phyloP scores from a whole-genome alignment of 1,140 invertebrate genomes.

The Teleogryllus occipitalis region DNA sequence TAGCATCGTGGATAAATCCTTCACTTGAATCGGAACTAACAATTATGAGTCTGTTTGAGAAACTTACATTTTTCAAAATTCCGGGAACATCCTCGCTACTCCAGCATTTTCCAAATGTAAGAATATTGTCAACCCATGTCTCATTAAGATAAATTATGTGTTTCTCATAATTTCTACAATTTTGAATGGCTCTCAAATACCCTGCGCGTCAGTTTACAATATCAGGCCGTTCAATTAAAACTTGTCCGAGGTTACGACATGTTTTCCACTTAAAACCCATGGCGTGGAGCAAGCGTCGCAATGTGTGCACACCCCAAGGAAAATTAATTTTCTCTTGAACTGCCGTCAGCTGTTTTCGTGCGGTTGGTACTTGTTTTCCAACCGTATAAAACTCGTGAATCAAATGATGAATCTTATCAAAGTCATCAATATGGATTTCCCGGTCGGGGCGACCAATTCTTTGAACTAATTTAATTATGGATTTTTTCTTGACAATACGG shows the following conservation, averaged over 20 bases:
- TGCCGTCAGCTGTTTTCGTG: conserved; percentile 18
- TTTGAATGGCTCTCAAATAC: not conserved
- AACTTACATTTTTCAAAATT: not conserved
- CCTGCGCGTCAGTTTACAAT: not conserved
- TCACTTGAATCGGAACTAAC: not conserved
- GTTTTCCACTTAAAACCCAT: not conserved
- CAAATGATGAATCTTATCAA: too few species aligned
- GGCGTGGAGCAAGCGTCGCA: not conserved
- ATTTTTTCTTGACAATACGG: too few species aligned
- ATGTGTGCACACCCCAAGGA: not conserved
- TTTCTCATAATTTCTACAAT: not conserved
- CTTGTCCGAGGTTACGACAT: too few species aligned
- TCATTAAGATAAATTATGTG: not conserved
- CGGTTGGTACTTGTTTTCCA: conserved; percentile 26
- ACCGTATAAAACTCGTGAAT: too few species aligned
- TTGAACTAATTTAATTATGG: too few species aligned
- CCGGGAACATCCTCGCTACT: not conserved
- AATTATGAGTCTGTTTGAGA: not conserved
- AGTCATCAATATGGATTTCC: too few species aligned
- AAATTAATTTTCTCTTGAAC: not conserved
- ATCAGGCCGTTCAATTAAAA: too few species aligned
- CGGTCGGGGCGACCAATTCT: too few species aligned
- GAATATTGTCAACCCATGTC: not conserved
- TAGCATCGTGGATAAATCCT: not conserved
- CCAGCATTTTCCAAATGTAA: not conserved